Conservation (phyloP, 2,888 invertebrate genomes). For the Euphydryas editha region DNA sequence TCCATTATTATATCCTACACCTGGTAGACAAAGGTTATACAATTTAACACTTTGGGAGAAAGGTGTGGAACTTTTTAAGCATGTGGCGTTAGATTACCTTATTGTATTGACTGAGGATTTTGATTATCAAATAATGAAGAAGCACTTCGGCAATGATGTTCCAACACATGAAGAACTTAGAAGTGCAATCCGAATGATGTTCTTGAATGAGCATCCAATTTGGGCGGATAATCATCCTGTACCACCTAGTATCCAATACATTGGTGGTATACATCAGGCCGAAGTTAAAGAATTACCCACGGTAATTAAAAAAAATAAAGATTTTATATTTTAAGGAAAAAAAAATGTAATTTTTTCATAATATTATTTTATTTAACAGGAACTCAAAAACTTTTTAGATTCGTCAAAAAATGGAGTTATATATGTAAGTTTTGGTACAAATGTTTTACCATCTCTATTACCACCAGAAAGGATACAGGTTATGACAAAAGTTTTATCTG, state of each 20-base stretch:
- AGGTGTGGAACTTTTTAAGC: conserved; percentile 35
- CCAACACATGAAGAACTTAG: conserved; percentile 42
- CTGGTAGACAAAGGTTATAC: conserved; percentile 38
- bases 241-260: conserved; percentile 52
- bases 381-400: conserved; percentile 55
- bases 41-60: conserved; percentile 50
- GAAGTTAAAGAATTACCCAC: conserved; percentile 48
- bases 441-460: conserved; percentile 43
- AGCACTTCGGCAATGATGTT: conserved; percentile 42
- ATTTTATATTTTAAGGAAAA: background rate
- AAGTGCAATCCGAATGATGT: conserved; percentile 52
- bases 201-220: conserved; percentile 53
- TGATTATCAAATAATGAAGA: conserved; percentile 43
- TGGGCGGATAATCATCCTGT: conserved; percentile 55
- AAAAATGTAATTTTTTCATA: conserved; percentile 58
- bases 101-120: conserved; percentile 16
- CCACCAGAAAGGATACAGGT: conserved; percentile 44
- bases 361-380: conserved; percentile 46
- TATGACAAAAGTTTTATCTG: conserved; percentile 48
- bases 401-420: conserved; percentile 58
- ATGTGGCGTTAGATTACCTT: conserved; percentile 10
- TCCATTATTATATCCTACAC: conserved; percentile 39
- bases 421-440: conserved; percentile 65
- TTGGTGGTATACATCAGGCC: conserved; percentile 55
- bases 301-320: conserved; percentile 37